These are phyloP conservation scores for Syngnathus typhle DNA, from an alignment of 2,113 vertebrate species.

Conservation along the genomic window DNA sequence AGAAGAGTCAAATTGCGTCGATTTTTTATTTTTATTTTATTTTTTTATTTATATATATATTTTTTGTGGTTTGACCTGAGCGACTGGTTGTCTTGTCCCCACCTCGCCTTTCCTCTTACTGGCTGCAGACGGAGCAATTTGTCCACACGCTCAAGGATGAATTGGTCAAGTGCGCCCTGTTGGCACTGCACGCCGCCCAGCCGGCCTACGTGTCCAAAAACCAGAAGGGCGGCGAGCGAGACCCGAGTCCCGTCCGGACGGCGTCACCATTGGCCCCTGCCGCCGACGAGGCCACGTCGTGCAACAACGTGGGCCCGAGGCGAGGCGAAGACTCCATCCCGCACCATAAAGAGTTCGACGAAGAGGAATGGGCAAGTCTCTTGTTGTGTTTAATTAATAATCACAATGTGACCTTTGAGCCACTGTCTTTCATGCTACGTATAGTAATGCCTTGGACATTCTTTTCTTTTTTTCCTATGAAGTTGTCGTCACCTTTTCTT, in stretches of 20 bases:
- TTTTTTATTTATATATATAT: constrained; percentile 20
- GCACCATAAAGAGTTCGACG: constrained; percentile 90
- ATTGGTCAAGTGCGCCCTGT: constrained; percentile 87
- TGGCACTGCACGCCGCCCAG: constrained; percentile 86
- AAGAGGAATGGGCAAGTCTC: constrained; percentile 93
- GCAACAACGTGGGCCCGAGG: constrained; percentile 64
- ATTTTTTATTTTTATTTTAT: background rate
- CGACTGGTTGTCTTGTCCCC: background rate
- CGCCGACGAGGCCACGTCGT: constrained; percentile 45
- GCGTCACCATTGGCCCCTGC: constrained; percentile 26
- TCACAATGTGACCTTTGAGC: too few relatives aligned
- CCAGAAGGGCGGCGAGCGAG: constrained; percentile 50
- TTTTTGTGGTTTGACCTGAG: too few relatives aligned
- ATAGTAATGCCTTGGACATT: too few relatives aligned
- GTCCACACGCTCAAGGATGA: constrained; percentile 94
- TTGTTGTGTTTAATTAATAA: background rate
- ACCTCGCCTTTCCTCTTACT: background rate
- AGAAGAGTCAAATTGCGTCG: too few relatives aligned
- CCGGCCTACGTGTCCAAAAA: constrained; percentile 80
- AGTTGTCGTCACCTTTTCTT: too few relatives aligned
- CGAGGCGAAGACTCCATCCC: constrained; percentile 84
- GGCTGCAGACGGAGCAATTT: constrained; percentile 85
- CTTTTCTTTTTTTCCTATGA: too few relatives aligned
- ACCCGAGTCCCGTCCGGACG: constrained; percentile 43
- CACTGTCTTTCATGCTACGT: too few relatives aligned